A percentile compares a stretch with the other conserved stretches of the same genome.
Evolutionary conservation across 1,140 invertebrate species (phyloP).

Genomic region (Nymphalis io): DNA sequence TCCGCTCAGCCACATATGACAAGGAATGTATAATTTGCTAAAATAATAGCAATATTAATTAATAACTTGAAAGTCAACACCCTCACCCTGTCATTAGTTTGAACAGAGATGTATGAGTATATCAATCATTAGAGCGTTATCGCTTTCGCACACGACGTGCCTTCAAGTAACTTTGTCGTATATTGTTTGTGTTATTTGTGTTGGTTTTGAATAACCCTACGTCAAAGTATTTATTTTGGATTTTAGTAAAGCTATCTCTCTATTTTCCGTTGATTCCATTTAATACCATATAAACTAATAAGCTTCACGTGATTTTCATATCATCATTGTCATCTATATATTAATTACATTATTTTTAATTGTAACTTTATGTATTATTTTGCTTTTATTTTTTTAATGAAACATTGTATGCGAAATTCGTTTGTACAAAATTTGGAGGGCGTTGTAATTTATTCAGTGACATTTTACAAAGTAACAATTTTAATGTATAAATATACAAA

Average conservation of each 20-base stretch:
- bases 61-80: constrained; percentile 79
- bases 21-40: constrained; percentile 58
- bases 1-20: constrained; percentile 33
- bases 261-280: background rate
- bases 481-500: constrained; percentile 25
- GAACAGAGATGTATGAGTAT: constrained; percentile 68
- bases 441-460: constrained; percentile 3
- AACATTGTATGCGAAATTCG: background rate
- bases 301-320: no score
- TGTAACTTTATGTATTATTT: background rate
- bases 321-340: no score
- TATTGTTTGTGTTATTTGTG: constrained; percentile 59
- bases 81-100: constrained; percentile 76
- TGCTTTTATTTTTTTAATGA: background rate
- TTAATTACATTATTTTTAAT: background rate
- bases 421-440: background rate
- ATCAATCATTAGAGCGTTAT: constrained; percentile 78
- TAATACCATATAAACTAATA: background rate
- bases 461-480: constrained; percentile 18
- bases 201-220: constrained; percentile 45
- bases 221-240: constrained; percentile 36
- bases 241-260: background rate
- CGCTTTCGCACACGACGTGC: constrained; percentile 63
- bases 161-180: constrained; percentile 57
- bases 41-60: constrained; percentile 78